phyloP scores from a whole-genome alignment of 2,888 invertebrate species.

The Dryadula phaetusa region DNA sequence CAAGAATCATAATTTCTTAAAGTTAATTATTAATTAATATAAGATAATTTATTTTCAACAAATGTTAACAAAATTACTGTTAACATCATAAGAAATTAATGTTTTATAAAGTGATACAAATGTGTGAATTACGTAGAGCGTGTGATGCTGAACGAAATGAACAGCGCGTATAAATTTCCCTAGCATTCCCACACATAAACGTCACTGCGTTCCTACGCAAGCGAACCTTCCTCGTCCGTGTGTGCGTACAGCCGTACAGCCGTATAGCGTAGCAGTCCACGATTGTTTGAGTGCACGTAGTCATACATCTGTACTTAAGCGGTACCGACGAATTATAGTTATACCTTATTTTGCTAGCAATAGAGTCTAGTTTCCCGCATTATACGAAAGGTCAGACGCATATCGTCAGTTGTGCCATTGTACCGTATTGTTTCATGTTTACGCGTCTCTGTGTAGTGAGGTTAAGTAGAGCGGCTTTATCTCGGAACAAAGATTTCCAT shows the following conservation, averaged over 20 bases:
- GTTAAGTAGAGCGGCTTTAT: conserved; percentile 84
- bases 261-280: conserved; percentile 43
- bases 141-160: conserved; percentile 65
- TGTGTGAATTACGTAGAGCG: conserved; percentile 75
- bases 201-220: conserved; percentile 62
- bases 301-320: conserved; percentile 50
- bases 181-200: conserved; percentile 76
- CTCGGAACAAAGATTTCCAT: conserved; percentile 79
- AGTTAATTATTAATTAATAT: conserved; percentile 4
- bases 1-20: too few relatives aligned
- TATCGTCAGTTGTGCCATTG: conserved; percentile 72
- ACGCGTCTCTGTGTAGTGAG: conserved; percentile 81
- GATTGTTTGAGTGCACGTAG: conserved; percentile 69
- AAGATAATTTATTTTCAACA: conserved; percentile 7
- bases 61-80: conserved; percentile 63
- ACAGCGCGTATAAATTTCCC: conserved; percentile 80
- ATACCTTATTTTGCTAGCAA: conserved; percentile 49
- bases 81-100: conserved; percentile 69
- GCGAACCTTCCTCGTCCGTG: conserved; percentile 51
- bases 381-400: conserved; percentile 52
- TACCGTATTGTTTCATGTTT: conserved; percentile 84
- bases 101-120: conserved; percentile 76
- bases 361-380: conserved; percentile 53
- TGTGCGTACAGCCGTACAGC: conserved; percentile 48
- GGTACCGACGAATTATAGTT: conserved; percentile 43